Percentiles rank a stretch among this genome's conserved stretches.
phyloP scores from a whole-genome alignment of 2,113 vertebrate genomes.

The Acanthochromis polyacanthus region DNA sequence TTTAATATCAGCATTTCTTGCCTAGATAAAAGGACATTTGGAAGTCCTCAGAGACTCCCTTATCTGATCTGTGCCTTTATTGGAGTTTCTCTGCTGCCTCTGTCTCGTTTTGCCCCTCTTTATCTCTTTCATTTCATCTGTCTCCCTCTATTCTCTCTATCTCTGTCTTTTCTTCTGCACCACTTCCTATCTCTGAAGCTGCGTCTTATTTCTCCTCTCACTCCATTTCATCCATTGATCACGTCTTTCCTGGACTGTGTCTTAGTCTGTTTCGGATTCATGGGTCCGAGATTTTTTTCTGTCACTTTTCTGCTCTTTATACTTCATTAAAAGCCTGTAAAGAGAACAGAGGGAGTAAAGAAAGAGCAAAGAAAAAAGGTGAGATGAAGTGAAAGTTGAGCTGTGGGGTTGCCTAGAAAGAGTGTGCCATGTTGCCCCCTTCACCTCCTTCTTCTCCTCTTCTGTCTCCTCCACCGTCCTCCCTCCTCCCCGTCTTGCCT shows the following conservation, averaged over 20 bases:
- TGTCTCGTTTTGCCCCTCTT: constrained; percentile 61
- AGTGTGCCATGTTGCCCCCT: constrained; percentile 68
- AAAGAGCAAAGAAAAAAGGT: constrained; percentile 33
- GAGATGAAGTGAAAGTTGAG: constrained; percentile 67
- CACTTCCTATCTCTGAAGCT: constrained; percentile 42
- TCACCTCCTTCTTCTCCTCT: constrained; percentile 54
- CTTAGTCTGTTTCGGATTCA: constrained; percentile 35
- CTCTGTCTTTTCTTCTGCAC: constrained; percentile 48
- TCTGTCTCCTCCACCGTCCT: constrained; percentile 41
- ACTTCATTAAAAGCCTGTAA: constrained; percentile 45
- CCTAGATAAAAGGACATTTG: constrained; percentile 77
- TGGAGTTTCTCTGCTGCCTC: constrained; percentile 72
- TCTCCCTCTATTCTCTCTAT: constrained; percentile 53
- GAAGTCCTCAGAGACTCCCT: constrained; percentile 71
- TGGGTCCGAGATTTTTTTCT: neutral
- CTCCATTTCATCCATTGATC: constrained; percentile 51
- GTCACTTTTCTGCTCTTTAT: neutral
- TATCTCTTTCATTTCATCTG: constrained; percentile 72
- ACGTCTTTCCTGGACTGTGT: constrained; percentile 40
- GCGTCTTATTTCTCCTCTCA: constrained; percentile 53
- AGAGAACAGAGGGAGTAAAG: constrained; percentile 33
- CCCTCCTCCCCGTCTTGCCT: constrained; percentile 39
- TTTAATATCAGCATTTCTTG: constrained; percentile 77
- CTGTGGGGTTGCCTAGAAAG: constrained; percentile 48
- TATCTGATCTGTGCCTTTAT: constrained; percentile 80